These are phyloP conservation scores for Rotaria socialis DNA, from an alignment of 2,888 invertebrate species.

Conservation along the genomic window DNA sequence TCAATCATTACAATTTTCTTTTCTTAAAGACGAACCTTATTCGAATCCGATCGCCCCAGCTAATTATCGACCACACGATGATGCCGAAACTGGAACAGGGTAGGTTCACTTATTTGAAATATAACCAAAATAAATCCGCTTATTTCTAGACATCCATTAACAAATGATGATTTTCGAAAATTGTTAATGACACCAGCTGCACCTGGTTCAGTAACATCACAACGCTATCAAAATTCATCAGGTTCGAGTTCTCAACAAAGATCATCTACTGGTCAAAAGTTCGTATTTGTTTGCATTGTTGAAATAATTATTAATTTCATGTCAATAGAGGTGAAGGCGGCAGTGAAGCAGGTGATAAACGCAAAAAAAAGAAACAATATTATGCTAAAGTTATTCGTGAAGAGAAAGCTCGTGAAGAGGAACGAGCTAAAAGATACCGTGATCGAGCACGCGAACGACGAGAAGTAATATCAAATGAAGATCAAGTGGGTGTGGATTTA, in stretches of 20 bases:
- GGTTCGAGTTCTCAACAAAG: constrained; percentile 61
- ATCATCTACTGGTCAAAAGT: constrained; percentile 49
- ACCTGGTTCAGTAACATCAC: constrained; percentile 53
- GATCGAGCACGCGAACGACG: constrained; percentile 74
- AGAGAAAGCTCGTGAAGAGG: constrained; percentile 87
- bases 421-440: constrained; percentile 77
- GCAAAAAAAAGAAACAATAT: constrained; percentile 48
- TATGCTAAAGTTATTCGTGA: constrained; percentile 88
- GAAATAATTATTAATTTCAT: neutral
- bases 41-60: constrained; percentile 18
- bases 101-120: neutral
- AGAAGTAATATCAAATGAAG: constrained; percentile 74
- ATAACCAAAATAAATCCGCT: neutral
- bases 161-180: constrained; percentile 94
- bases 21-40: neutral
- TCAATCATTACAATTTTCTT: neutral
- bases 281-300: constrained; percentile 49
- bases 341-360: constrained; percentile 42
- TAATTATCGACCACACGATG: constrained; percentile 5
- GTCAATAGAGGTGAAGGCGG: constrained; percentile 30
- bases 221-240: neutral
- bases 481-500: constrained; percentile 65
- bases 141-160: constrained; percentile 62
- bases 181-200: constrained; percentile 87
- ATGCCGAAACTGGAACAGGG: neutral